Evolutionary conservation across 1,140 invertebrate species (phyloP).

Genomic region (Trachymyrmex cornetzi): DNA sequence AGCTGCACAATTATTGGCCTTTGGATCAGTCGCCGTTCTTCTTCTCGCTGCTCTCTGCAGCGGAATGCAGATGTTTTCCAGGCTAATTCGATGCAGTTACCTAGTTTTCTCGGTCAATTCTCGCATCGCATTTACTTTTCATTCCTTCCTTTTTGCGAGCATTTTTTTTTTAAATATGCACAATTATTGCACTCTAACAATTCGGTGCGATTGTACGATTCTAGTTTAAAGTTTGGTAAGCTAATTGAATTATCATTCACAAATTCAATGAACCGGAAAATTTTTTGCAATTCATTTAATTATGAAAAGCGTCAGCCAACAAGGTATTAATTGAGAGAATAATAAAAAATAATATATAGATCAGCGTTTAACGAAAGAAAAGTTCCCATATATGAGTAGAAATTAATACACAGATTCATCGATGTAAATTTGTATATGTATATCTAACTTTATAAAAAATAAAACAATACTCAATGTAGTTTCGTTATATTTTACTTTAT

Average conservation of each 20-base stretch:
- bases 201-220: neutral
- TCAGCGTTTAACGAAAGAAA: neutral
- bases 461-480: too few relatives aligned
- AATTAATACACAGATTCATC: neutral
- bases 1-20: constrained; percentile 66
- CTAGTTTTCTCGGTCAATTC: constrained; percentile 67
- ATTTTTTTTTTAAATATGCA: neutral
- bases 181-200: neutral
- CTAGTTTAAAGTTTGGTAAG: neutral
- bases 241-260: constrained; percentile 4
- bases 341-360: neutral
- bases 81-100: constrained; percentile 60
- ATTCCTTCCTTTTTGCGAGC: neutral
- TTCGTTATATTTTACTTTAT: too few relatives aligned
- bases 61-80: constrained; percentile 33
- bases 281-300: constrained; percentile 6
- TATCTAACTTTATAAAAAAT: too few relatives aligned
- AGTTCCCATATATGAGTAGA: neutral
- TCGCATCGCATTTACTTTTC: constrained; percentile 27
- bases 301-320: neutral
- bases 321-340: neutral
- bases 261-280: neutral
- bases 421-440: too few relatives aligned
- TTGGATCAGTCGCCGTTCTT: constrained; percentile 51
- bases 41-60: constrained; percentile 14